Evolutionary conservation across 2,113 vertebrate genomes (phyloP).

Genomic region (Calypte anna): DNA sequence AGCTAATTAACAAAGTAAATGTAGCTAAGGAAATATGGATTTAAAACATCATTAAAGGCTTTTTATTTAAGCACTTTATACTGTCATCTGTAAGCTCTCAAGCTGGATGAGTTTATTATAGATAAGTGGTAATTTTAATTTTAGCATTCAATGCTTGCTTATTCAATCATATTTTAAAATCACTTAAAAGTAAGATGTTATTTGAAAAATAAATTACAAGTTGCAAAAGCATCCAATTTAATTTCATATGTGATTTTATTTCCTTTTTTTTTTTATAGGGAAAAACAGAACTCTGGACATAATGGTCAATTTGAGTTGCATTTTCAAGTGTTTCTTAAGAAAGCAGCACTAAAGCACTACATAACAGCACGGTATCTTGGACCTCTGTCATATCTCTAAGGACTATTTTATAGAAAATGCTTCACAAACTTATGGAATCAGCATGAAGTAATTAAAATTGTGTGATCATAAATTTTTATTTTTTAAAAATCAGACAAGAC

Average conservation of each 20-base stretch:
- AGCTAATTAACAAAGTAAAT: neutral
- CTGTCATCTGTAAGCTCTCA: neutral
- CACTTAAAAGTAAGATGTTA: neutral
- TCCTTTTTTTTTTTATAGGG: neutral
- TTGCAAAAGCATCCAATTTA: neutral
- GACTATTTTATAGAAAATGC: neutral
- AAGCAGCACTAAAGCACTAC: neutral
- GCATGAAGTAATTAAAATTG: neutral
- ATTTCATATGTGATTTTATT: neutral
- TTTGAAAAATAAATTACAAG: neutral
- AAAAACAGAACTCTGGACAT: neutral
- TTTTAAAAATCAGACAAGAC: neutral
- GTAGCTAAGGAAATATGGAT: neutral
- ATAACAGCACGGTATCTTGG: neutral
- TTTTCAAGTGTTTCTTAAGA: neutral
- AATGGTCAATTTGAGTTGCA: neutral
- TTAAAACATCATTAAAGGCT: neutral
- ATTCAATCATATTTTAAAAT: neutral
- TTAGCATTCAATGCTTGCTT: neutral
- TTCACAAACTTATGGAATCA: neutral
- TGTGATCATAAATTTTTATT: neutral
- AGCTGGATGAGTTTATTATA: neutral
- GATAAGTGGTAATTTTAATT: neutral
- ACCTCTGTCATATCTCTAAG: neutral
- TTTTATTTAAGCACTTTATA: neutral